phyloP scores from a whole-genome alignment of 2,113 vertebrate genomes.

The Cochlearius cochlearius region DNA sequence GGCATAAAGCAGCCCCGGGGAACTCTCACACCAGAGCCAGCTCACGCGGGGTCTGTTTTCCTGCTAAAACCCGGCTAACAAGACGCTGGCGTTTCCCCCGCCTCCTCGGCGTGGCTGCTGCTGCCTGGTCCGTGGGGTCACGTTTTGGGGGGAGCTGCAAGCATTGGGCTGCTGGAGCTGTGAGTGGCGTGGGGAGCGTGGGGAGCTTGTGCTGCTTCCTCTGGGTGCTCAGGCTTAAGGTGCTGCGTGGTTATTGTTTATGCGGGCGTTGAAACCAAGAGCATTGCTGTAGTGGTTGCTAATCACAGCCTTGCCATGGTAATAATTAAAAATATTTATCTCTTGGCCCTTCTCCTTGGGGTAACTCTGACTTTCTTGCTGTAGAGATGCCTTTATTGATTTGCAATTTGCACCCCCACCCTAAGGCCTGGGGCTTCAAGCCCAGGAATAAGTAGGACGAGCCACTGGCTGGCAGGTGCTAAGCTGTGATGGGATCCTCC shows the following conservation, averaged over 20 bases:
- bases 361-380: neutral
- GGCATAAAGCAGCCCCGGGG: neutral
- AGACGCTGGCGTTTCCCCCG: too few relatives aligned
- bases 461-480: neutral
- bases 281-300: fast-evolving
- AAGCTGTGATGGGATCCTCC: too few relatives aligned
- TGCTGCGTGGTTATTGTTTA: fast-evolving
- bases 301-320: fast-evolving
- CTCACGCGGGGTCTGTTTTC: fast-evolving
- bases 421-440: neutral
- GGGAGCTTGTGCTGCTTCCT: neutral
- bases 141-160: fast-evolving
- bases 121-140: fast-evolving
- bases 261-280: fast-evolving
- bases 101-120: neutral
- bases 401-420: fast-evolving
- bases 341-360: neutral
- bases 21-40: fast-evolving
- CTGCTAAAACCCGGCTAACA: neutral
- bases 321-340: too few relatives aligned
- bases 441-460: neutral
- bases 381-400: neutral
- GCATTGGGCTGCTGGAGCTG: neutral
- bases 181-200: fast-evolving
- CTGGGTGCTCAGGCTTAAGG: neutral